Conservation (phyloP, 2,113 vertebrate species). For the Australoheros scitulus region DNA sequence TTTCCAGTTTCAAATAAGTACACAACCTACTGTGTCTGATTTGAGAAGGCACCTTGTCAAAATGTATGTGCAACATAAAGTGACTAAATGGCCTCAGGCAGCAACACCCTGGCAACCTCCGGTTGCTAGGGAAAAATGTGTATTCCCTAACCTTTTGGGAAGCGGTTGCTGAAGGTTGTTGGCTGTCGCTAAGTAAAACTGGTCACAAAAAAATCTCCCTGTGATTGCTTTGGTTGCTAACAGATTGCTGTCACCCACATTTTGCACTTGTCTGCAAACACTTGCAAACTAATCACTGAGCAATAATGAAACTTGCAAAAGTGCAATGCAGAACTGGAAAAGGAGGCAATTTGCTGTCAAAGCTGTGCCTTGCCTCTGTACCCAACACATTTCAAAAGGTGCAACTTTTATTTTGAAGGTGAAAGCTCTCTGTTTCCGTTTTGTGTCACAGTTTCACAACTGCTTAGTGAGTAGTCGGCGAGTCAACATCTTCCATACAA, state of each 20-base stretch:
- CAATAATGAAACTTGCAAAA: not conserved
- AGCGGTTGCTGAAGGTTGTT: not conserved
- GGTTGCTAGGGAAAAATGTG: not conserved
- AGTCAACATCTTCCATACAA: not conserved
- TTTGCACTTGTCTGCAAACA: not conserved
- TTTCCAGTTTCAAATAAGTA: too few relatives aligned
- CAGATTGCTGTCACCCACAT: not conserved
- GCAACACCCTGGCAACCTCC: not conserved
- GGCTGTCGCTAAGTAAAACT: not conserved
- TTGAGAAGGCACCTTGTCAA: too few relatives aligned
- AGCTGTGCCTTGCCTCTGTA: not conserved
- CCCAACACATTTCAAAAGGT: not conserved
- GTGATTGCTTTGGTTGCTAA: not conserved
- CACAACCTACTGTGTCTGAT: too few relatives aligned
- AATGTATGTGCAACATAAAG: too few relatives aligned
- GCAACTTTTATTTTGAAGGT: not conserved
- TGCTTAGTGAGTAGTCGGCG: not conserved
- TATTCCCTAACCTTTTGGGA: not conserved
- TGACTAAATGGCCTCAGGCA: too few relatives aligned
- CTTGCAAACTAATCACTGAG: not conserved
- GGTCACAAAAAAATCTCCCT: rapidly evolving
- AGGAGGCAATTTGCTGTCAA: not conserved
- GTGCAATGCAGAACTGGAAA: not conserved
- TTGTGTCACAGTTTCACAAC: not conserved
- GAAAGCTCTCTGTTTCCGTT: not conserved